These are phyloP conservation scores for Aselliscus stoliczkanus DNA, from an alignment of 2,797 vertebrate genomes.

Conservation along the genomic window DNA sequence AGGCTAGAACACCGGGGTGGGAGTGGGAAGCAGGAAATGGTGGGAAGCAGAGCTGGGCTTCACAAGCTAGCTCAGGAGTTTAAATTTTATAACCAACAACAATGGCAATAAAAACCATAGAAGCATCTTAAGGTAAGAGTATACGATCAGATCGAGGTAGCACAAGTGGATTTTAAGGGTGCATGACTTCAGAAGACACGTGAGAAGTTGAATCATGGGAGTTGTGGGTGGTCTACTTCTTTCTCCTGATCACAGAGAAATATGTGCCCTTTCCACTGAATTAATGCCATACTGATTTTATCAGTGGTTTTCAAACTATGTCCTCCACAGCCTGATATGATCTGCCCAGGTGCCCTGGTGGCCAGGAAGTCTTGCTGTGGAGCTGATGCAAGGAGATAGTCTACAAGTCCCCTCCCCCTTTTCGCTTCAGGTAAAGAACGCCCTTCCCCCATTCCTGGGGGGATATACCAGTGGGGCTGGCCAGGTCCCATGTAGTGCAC, in stretches of 20 bases:
- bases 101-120: neutral
- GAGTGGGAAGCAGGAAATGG: neutral
- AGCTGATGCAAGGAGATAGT: neutral
- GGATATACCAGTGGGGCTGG: neutral
- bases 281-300: neutral
- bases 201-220: neutral
- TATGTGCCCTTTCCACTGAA: neutral
- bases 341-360: neutral
- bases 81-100: neutral
- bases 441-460: neutral
- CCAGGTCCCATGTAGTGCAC: neutral
- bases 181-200: fast-evolving
- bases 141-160: neutral
- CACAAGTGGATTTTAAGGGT: neutral
- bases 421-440: neutral
- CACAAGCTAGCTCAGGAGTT: neutral
- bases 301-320: neutral
- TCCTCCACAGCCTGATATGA: neutral
- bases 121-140: neutral
- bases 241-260: neutral
- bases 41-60: neutral
- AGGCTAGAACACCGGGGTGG: neutral
- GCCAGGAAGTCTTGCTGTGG: neutral
- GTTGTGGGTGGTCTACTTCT: neutral
- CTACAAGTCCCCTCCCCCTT: neutral